These are phyloP conservation scores for Naja naja DNA, from an alignment of 2,113 vertebrate genomes.

Conservation along the genomic window DNA sequence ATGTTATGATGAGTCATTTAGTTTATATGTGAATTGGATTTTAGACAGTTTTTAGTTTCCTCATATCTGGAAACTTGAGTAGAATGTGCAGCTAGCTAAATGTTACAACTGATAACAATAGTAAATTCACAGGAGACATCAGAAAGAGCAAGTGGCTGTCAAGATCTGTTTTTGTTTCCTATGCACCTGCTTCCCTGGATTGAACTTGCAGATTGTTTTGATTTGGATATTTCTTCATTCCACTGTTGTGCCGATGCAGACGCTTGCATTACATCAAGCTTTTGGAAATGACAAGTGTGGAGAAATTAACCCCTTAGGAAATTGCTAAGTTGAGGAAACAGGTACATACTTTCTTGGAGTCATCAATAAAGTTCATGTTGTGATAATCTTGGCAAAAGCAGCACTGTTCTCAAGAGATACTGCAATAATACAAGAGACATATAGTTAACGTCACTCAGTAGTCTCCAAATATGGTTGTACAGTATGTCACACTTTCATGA, in stretches of 20 bases:
- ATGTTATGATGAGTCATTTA: conserved; percentile 7
- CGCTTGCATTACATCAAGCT: not conserved
- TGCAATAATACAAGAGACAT: not conserved
- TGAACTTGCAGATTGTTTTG: conserved; percentile 19
- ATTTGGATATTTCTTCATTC: conserved; percentile 12
- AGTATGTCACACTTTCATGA: not conserved
- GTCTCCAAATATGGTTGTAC: not conserved
- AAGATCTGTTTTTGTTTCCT: conserved; percentile 43
- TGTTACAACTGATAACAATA: not conserved
- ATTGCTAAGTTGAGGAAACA: not conserved
- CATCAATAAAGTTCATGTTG: not conserved
- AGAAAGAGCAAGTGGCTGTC: conserved; percentile 35
- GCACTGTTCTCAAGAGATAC: not conserved
- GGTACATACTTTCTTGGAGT: not conserved
- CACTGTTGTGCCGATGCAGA: not conserved
- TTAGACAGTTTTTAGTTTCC: not conserved
- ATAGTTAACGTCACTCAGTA: not conserved
- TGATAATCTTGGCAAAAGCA: not conserved
- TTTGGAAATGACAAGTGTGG: not conserved
- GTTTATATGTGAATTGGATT: conserved; percentile 4
- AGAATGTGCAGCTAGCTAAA: not conserved
- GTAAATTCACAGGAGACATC: not conserved
- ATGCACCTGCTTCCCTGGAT: conserved; percentile 71
- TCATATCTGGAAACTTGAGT: not conserved
- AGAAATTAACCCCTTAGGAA: not conserved